Evolutionary conservation across 1,140 invertebrate species (phyloP).

Genomic region (Anoplolepis gracilipes): DNA sequence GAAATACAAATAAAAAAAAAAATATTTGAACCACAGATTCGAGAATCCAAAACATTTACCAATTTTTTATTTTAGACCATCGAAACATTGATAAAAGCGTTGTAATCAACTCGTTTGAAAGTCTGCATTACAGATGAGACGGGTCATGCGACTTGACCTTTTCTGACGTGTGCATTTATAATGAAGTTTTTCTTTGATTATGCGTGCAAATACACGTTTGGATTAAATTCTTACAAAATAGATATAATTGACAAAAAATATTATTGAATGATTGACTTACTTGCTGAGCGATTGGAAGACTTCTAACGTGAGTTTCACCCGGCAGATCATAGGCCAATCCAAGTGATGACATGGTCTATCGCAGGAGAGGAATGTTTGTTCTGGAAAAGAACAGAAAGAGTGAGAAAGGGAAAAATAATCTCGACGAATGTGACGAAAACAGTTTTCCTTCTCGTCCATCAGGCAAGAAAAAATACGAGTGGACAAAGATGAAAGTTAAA

Average conservation of each 20-base stretch:
- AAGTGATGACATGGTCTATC: slow-evolving; percentile 91
- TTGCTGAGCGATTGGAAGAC: slow-evolving; percentile 89
- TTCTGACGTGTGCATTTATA: not conserved
- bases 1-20: not conserved
- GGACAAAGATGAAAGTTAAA: slow-evolving; percentile 40
- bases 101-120: not conserved
- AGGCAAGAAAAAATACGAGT: not conserved
- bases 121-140: not conserved
- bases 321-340: slow-evolving; percentile 93
- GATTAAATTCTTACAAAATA: not conserved
- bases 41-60: not conserved
- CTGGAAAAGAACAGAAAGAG: slow-evolving; percentile 85
- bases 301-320: slow-evolving; percentile 90
- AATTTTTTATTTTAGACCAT: slow-evolving; percentile 22
- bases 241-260: not conserved
- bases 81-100: not conserved
- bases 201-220: not conserved
- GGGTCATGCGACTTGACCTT: not conserved
- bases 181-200: not conserved
- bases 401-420: not conserved
- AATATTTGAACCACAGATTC: not conserved
- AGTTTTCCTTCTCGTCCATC: slow-evolving; percentile 10
- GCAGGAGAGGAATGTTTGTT: slow-evolving; percentile 90
- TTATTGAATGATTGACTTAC: slow-evolving; percentile 82
- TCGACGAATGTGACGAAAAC: slow-evolving; percentile 35